A percentile compares a stretch with the other conserved stretches of the same genome.
Conservation (phyloP, 1,140 invertebrate species). For the Drosophila pandora region DNA sequence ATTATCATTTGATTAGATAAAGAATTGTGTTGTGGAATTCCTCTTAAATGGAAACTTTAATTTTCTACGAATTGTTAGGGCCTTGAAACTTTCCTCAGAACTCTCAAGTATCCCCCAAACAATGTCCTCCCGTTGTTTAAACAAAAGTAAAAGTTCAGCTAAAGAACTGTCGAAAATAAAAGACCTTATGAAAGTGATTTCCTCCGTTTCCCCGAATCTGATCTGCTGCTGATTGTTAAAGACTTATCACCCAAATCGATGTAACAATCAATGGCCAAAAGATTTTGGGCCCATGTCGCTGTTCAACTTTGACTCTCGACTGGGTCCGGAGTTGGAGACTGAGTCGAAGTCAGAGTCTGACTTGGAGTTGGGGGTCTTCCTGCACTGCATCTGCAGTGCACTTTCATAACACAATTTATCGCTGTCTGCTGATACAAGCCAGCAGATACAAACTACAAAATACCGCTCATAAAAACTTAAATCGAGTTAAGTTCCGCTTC, state of each 20-base stretch:
- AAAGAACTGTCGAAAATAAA: conserved; percentile 21
- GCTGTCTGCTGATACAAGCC: conserved; percentile 60
- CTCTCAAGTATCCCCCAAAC: too few relatives aligned
- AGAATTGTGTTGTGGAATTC: conserved; percentile 9
- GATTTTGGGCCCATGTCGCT: conserved; percentile 31
- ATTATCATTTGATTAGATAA: conserved; percentile 41
- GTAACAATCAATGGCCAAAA: conserved; percentile 37
- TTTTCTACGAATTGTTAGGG: not conserved
- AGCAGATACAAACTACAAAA: conserved; percentile 58
- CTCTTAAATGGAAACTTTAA: not conserved
- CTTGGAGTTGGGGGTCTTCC: conserved; percentile 30
- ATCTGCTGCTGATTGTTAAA: conserved; percentile 31
- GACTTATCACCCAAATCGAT: conserved; percentile 44
- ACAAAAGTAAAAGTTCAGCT: conserved; percentile 12
- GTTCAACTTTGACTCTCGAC: conserved; percentile 49
- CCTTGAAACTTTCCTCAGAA: too few relatives aligned
- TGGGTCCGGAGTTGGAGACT: conserved; percentile 2
- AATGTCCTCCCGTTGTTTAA: too few relatives aligned
- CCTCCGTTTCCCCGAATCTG: conserved; percentile 9
- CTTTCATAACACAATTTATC: conserved; percentile 71
- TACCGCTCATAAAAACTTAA: conserved; percentile 72
- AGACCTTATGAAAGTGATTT: conserved; percentile 39
- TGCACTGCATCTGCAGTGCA: conserved; percentile 47
- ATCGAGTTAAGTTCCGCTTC: conserved; percentile 71
- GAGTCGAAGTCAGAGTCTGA: not conserved